Percentiles rank a stretch among this genome's conserved stretches.
These are phyloP conservation scores for Cathartes aura DNA, from an alignment of 2,113 vertebrate species.

Conservation along the genomic window DNA sequence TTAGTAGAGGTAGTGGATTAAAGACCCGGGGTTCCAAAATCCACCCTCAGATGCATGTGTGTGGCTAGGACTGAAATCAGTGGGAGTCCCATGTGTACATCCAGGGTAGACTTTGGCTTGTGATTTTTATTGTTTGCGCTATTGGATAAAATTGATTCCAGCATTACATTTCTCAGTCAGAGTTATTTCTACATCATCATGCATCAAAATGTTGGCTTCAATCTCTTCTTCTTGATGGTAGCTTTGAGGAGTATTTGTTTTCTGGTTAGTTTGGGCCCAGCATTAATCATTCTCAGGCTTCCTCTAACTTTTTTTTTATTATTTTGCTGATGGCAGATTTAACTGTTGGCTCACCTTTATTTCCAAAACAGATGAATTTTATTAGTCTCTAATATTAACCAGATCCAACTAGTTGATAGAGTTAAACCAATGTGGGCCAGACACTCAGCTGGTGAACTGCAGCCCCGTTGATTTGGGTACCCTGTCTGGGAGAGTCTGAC, in stretches of 20 bases:
- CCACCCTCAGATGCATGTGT: conserved; percentile 20
- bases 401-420: conserved; percentile 30
- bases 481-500: not conserved
- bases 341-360: conserved; percentile 48
- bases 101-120: conserved; percentile 11
- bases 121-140: conserved; percentile 46
- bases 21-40: conserved; percentile 40
- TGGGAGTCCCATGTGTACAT: not conserved
- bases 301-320: not conserved
- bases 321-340: conserved; percentile 56
- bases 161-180: not conserved
- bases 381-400: conserved; percentile 51
- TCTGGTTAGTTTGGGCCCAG: conserved; percentile 35
- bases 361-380: conserved; percentile 49
- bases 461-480: not conserved
- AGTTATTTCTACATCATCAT: conserved; percentile 42
- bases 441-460: not conserved
- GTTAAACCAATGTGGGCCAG: not conserved
- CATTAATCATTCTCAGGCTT: conserved; percentile 61
- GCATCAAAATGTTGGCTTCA: conserved; percentile 63
- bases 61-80: conserved; percentile 50
- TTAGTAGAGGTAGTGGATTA: not conserved
- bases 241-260: conserved; percentile 55
- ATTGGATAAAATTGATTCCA: conserved; percentile 60
- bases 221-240: conserved; percentile 35